These are phyloP conservation scores for Bradysia coprophila DNA, from an alignment of 1,140 invertebrate species.

Conservation along the genomic window DNA sequence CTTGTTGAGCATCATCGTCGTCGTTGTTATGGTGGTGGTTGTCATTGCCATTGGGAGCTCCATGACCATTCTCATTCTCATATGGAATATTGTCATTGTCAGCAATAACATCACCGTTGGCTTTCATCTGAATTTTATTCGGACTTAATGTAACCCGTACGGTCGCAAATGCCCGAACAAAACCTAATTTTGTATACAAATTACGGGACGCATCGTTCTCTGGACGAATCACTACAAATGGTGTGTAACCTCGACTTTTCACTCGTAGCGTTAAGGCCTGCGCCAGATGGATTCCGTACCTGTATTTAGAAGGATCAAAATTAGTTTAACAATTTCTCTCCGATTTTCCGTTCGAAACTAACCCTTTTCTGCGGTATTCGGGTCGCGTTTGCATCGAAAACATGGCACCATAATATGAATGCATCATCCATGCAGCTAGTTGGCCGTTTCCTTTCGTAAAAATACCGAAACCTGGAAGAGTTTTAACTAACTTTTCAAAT, in stretches of 20 bases:
- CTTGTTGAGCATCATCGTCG: slow-evolving; percentile 14
- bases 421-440: slow-evolving; percentile 68
- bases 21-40: slow-evolving; percentile 4
- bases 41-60: slow-evolving; percentile 8
- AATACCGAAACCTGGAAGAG: slow-evolving; percentile 56
- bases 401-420: slow-evolving; percentile 76
- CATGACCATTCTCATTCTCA: too few species aligned
- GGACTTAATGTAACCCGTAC: slow-evolving; percentile 55
- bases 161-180: slow-evolving; percentile 54
- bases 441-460: slow-evolving; percentile 41
- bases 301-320: slow-evolving; percentile 5
- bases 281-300: slow-evolving; percentile 45
- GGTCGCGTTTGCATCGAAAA: slow-evolving; percentile 78
- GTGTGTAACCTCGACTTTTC: slow-evolving; percentile 51
- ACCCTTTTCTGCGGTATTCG: slow-evolving; percentile 59
- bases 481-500: slow-evolving; percentile 55
- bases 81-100: too few species aligned
- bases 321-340: not conserved
- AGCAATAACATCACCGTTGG: slow-evolving; percentile 9
- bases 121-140: too few species aligned
- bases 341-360: slow-evolving; percentile 7
- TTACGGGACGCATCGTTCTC: slow-evolving; percentile 66
- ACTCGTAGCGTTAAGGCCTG: slow-evolving; percentile 45
- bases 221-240: slow-evolving; percentile 69
- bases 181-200: slow-evolving; percentile 60